A percentile compares a stretch with the other conserved stretches of the same genome.
Evolutionary conservation across 2,888 invertebrate species (phyloP).

Genomic region (Ornithoptera alexandrae): DNA sequence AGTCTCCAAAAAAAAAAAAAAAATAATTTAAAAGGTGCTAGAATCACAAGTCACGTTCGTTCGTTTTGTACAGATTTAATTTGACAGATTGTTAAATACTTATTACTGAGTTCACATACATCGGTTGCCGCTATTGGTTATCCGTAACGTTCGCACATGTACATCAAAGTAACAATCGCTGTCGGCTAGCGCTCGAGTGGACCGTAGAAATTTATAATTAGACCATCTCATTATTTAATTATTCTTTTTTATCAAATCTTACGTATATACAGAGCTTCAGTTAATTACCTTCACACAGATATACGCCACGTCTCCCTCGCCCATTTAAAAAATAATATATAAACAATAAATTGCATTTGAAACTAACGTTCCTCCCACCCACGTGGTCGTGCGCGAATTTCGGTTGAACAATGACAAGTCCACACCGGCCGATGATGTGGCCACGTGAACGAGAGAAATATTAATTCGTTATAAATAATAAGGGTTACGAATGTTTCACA

Average conservation of each 20-base stretch:
- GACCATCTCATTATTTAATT: conserved; percentile 35
- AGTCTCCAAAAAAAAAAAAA: conserved; percentile 3
- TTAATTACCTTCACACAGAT: conserved; percentile 54
- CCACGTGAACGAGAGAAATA: conserved; percentile 52
- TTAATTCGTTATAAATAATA: conserved; percentile 60
- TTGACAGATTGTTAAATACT: conserved; percentile 77
- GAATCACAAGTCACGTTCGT: conserved; percentile 68
- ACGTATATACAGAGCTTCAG: conserved; percentile 70
- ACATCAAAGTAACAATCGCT: conserved; percentile 41
- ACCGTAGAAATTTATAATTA: conserved; percentile 43
- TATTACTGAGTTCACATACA: conserved; percentile 74
- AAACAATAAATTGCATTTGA: conserved; percentile 60
- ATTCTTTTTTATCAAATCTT: conserved; percentile 47
- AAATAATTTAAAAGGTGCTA: conserved; percentile 40
- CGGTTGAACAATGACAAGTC: neutral
- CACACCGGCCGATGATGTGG: neutral
- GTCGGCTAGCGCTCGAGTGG: conserved; percentile 48
- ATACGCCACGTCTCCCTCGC: conserved; percentile 51
- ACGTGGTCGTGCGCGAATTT: conserved; percentile 43
- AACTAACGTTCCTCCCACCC: conserved; percentile 49
- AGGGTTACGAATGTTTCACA: conserved; percentile 58
- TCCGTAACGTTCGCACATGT: conserved; percentile 66
- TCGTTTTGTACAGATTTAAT: conserved; percentile 79
- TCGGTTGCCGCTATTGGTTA: conserved; percentile 63
- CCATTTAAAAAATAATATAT: conserved; percentile 65